Evolutionary conservation across 2,888 invertebrate genomes (phyloP).

Genomic region (Phortica magna): DNA sequence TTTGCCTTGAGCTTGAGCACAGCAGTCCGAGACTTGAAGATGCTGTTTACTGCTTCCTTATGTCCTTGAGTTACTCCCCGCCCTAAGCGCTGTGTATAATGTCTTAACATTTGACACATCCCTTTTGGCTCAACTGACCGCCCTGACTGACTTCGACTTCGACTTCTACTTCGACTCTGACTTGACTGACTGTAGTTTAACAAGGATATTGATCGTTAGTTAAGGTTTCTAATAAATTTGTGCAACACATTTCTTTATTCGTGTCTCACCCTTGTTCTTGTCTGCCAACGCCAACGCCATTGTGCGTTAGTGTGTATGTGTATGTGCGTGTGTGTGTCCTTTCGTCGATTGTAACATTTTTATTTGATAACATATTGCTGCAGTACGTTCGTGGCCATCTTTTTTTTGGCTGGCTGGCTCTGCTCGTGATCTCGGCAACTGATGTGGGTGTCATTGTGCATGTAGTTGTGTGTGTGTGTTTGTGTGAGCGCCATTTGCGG

Average conservation of each 20-base stretch:
- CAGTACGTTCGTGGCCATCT: slow-evolving; percentile 50
- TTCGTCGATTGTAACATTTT: slow-evolving; percentile 73
- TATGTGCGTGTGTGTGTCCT: slow-evolving; percentile 39
- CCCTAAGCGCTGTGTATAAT: slow-evolving; percentile 56
- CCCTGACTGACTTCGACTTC: slow-evolving; percentile 46
- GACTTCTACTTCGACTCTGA: too few relatives aligned
- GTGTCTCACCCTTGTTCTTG: slow-evolving; percentile 26
- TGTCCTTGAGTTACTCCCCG: not conserved
- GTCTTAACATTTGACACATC: slow-evolving; percentile 77
- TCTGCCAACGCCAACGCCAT: not conserved
- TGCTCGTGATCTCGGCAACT: slow-evolving; percentile 33
- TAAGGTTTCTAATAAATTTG: slow-evolving; percentile 73
- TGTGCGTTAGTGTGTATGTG: too few relatives aligned
- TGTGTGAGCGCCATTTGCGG: slow-evolving; percentile 41
- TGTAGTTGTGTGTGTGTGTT: slow-evolving; percentile 49
- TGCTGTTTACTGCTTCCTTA: not conserved
- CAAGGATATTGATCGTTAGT: slow-evolving; percentile 73
- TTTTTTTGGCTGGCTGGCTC: slow-evolving; percentile 42
- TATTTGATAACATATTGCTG: slow-evolving; percentile 72
- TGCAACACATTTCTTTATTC: slow-evolving; percentile 68
- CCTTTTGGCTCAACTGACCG: slow-evolving; percentile 62
- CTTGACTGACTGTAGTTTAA: slow-evolving; percentile 1
- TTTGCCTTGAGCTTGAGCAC: slow-evolving; percentile 49
- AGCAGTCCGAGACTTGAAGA: not conserved
- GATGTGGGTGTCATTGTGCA: slow-evolving; percentile 50